Evolutionary conservation across 2,888 invertebrate genomes (phyloP).

Genomic region (Abscondita cerata): DNA sequence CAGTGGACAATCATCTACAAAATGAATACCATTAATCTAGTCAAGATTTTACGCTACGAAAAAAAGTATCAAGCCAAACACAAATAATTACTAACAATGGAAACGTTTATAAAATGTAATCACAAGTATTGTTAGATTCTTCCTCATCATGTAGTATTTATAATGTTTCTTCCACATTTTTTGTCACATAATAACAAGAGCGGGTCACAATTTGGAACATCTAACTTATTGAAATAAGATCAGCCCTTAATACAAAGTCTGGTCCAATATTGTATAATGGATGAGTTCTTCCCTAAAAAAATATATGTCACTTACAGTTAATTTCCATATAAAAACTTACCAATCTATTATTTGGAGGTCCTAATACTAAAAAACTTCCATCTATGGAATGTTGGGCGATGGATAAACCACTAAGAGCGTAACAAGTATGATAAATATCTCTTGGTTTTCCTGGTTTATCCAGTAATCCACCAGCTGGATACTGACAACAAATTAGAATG

Average conservation of each 20-base stretch:
- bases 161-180: neutral
- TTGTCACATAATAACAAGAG: constrained; percentile 27
- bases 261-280: constrained; percentile 85
- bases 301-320: too few relatives aligned
- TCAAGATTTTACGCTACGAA: constrained; percentile 22
- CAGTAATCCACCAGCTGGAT: constrained; percentile 83
- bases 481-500: constrained; percentile 91
- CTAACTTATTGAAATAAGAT: constrained; percentile 56
- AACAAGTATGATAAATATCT: constrained; percentile 98
- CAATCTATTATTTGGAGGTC: constrained; percentile 73
- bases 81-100: constrained; percentile 22
- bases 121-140: constrained; percentile 17
- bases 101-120: constrained; percentile 27
- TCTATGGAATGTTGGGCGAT: constrained; percentile 79
- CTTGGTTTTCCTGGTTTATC: constrained; percentile 94
- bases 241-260: constrained; percentile 64
- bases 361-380: constrained; percentile 66
- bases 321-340: constrained; percentile 49
- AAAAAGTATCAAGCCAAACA: constrained; percentile 23
- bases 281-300: constrained; percentile 70
- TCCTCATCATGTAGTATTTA: constrained; percentile 8
- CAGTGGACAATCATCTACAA: too few relatives aligned
- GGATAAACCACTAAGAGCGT: constrained; percentile 92
- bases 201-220: constrained; percentile 26
- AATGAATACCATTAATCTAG: too few relatives aligned